phyloP scores from a whole-genome alignment of 2,888 invertebrate species.

The Clistopyga incitator region DNA sequence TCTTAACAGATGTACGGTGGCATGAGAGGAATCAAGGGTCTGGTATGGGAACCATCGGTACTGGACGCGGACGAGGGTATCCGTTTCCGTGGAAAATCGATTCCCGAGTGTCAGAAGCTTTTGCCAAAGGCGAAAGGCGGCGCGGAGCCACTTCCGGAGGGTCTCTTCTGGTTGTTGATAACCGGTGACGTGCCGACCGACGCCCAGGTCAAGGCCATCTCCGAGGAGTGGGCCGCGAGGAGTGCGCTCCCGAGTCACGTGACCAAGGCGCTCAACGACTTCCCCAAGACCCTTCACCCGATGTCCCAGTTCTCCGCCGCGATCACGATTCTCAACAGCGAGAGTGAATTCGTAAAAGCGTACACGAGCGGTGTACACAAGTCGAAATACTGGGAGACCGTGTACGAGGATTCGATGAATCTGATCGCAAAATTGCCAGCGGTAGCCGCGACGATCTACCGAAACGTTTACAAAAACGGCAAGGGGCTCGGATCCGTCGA shows the following conservation, averaged over 20 bases:
- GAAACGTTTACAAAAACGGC: slow-evolving; percentile 90
- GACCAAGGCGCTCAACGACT: slow-evolving; percentile 96
- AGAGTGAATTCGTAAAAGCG: slow-evolving; percentile 96
- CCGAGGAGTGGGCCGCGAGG: slow-evolving; percentile 88
- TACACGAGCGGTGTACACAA: slow-evolving; percentile 95
- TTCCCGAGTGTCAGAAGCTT: slow-evolving; percentile 95
- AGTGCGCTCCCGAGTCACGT: slow-evolving; percentile 94
- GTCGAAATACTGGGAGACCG: slow-evolving; percentile 95
- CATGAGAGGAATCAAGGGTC: slow-evolving; percentile 97
- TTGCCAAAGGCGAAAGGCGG: slow-evolving; percentile 94
- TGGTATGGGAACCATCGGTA: slow-evolving; percentile 98
- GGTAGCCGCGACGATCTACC: slow-evolving; percentile 96
- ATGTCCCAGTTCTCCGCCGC: slow-evolving; percentile 98
- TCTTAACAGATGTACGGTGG: slow-evolving; percentile 93
- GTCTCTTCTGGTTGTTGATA: slow-evolving; percentile 96
- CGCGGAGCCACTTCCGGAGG: slow-evolving; percentile 95
- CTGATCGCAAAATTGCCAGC: slow-evolving; percentile 97
- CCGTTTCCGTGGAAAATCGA: slow-evolving; percentile 96
- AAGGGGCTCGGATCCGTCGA: slow-evolving; percentile 95
- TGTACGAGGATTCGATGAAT: slow-evolving; percentile 97
- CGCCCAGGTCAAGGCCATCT: slow-evolving; percentile 88
- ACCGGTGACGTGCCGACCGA: slow-evolving; percentile 95
- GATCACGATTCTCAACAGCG: slow-evolving; percentile 95
- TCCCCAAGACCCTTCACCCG: slow-evolving; percentile 95
- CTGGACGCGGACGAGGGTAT: slow-evolving; percentile 98